Base-by-base conservation (phyloP, 2,797 vertebrate genomes). In the Fratercula arctica region DNA sequence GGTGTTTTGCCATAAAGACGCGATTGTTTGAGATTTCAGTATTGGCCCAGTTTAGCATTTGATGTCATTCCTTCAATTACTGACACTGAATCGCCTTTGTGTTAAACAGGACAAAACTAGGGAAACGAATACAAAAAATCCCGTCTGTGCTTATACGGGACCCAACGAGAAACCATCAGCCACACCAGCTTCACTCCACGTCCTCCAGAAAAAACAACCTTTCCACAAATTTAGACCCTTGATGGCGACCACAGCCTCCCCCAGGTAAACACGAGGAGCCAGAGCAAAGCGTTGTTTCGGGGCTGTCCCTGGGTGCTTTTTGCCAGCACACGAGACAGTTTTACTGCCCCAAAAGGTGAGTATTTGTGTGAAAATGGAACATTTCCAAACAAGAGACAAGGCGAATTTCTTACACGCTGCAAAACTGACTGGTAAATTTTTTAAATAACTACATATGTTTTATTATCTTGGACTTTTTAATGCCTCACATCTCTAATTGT, bases 401-500 rank as follows among this genome's bases (percentile, higher is more conserved):
- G 80, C 84, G 46, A 70, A 69, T 80, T 91, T 94, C 81, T 91
- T 69, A 54, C 41, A 31, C 43, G 10, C 24, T 81, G 43, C 51
- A 82, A 84, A 94, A 87, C 23, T 41, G 85, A 92, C 61, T 92
- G 43, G 43, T 87, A 75, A 51, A 7, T 96, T 96, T 93, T 92
- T 95, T 13, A 21, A 92, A 95, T 88, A 95, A 63, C 89, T 96
- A 68, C n/a, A 19, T 91, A 57, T 94, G 33, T 87, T 97, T 97
- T 97, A 97, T 97, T 90, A 96, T 96, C 93, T 96, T 95, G 83
- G 92, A 86, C 82, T 76, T 96, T 93, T 96, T 91, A 97, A 96
- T 91, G 86, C 41, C 64, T 96, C 54, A 60, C 88, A 89, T 97
- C 92, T 84, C 75, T 97, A 98, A 98, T 97, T 97, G 95, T 92